phyloP scores from a whole-genome alignment of 2,888 invertebrate species.

The Cenopis cana region DNA sequence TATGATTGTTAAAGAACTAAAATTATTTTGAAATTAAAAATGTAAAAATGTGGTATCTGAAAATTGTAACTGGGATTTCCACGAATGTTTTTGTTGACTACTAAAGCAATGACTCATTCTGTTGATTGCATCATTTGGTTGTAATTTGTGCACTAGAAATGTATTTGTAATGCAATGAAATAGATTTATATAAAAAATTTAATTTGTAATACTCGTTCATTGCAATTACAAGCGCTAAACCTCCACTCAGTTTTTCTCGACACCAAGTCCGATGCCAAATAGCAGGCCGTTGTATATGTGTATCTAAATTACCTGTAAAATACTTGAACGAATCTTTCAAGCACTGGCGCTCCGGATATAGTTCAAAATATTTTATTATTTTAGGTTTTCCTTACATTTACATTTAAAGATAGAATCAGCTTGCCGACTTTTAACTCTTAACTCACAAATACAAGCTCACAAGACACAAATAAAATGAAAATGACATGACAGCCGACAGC shows the following conservation, averaged over 20 bases:
- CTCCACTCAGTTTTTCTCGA: neutral
- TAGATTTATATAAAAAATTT: neutral
- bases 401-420: neutral
- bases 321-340: neutral
- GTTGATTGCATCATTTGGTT: conserved; percentile 28
- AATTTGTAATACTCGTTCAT: neutral
- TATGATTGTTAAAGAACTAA: neutral
- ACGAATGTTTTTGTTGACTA: neutral
- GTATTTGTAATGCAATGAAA: neutral
- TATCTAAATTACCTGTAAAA: conserved; percentile 8
- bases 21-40: neutral
- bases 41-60: neutral
- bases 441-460: too few relatives aligned
- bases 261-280: neutral
- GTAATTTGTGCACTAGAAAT: neutral
- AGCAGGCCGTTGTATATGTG: neutral
- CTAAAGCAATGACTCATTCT: conserved; percentile 25
- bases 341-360: neutral
- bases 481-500: neutral
- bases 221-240: neutral
- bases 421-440: neutral
- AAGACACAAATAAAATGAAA: neutral
- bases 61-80: neutral
- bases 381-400: conserved; percentile 23
- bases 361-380: conserved; percentile 44